A percentile compares a stretch with the other conserved stretches of the same genome.
Evolutionary conservation across 2,113 vertebrate genomes (phyloP).

Genomic region (Ciconia boyciana): DNA sequence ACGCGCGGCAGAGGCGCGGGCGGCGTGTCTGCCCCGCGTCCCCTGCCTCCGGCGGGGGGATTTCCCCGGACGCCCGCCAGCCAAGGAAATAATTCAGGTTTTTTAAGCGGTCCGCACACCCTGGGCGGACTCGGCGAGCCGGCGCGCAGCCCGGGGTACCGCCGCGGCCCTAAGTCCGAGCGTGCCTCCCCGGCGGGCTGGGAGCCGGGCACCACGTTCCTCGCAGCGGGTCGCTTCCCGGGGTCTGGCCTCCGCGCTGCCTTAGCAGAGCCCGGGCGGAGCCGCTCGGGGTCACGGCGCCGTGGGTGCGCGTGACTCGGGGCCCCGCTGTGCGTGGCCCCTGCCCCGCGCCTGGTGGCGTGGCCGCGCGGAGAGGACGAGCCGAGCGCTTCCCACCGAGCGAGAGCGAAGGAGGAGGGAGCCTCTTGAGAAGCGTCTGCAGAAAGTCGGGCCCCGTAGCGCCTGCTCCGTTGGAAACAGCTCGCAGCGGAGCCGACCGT

Average conservation of each 20-base stretch:
- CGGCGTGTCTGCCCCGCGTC: neutral
- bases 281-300: neutral
- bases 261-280: neutral
- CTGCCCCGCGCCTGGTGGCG: rapidly evolving
- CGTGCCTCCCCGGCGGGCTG: too few relatives aligned
- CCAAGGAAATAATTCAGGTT: neutral
- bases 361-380: rapidly evolving
- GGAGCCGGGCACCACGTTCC: neutral
- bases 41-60: neutral
- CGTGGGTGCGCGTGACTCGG: rapidly evolving
- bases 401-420: neutral
- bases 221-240: neutral
- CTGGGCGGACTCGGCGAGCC: neutral
- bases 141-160: too few relatives aligned
- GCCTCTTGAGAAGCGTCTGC: rapidly evolving
- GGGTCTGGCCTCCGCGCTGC: too few relatives aligned
- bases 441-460: rapidly evolving
- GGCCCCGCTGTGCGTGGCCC: neutral
- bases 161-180: too few relatives aligned
- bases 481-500: neutral
- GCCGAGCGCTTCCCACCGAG: rapidly evolving
- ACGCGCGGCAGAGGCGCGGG: too few relatives aligned
- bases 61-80: neutral
- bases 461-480: neutral
- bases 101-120: neutral